These are phyloP conservation scores for Cephus runcator DNA, from an alignment of 2,888 invertebrate genomes.

Conservation along the genomic window DNA sequence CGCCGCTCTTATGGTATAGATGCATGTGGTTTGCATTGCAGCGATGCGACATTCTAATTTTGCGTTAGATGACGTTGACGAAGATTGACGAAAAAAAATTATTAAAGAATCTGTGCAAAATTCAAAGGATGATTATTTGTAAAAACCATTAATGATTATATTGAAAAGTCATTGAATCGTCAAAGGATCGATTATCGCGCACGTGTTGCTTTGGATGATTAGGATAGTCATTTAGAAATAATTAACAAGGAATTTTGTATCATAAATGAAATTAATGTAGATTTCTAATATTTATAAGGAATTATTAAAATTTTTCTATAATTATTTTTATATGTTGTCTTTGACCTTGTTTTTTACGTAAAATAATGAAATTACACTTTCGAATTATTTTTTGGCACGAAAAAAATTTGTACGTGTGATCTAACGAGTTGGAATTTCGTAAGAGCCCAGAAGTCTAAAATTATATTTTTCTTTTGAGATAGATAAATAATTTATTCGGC, in stretches of 20 bases:
- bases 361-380: too few species aligned
- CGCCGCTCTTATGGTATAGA: conserved; percentile 3
- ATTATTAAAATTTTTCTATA: neutral
- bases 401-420: too few species aligned
- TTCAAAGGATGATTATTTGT: neutral
- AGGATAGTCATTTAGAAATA: neutral
- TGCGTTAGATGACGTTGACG: neutral
- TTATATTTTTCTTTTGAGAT: too few species aligned
- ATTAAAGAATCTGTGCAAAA: neutral
- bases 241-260: too few species aligned
- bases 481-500: too few species aligned
- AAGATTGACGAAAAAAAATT: neutral
- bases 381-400: neutral
- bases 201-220: neutral
- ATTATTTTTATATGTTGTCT: too few species aligned
- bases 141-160: neutral
- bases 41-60: neutral
- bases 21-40: neutral
- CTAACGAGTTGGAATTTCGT: too few species aligned
- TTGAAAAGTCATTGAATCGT: neutral
- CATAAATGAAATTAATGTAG: neutral
- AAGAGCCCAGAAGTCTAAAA: too few species aligned
- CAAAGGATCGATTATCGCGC: neutral
- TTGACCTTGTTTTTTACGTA: too few species aligned
- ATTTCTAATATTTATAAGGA: neutral